A percentile compares a stretch with the other conserved stretches of the same genome.
These are phyloP conservation scores for Tragopan temminckii DNA, from an alignment of 2,797 vertebrate species.

Conservation along the genomic window DNA sequence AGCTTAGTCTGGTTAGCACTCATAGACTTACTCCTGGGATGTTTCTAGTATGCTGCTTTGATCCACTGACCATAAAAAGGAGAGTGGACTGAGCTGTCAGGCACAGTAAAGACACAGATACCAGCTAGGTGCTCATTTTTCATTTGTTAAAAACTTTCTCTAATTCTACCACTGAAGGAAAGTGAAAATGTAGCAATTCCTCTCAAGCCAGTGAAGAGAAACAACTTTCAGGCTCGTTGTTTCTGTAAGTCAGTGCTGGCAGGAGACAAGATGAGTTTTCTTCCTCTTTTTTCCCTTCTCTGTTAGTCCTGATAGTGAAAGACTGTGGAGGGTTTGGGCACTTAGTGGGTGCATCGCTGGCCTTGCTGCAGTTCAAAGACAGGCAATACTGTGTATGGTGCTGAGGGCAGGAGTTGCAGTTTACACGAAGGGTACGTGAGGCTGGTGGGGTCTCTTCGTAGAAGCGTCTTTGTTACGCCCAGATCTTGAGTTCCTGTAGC, in stretches of 20 bases:
- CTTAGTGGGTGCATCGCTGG: fast-evolving
- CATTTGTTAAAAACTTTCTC: not conserved
- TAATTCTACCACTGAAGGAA: not conserved
- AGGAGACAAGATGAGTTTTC: not conserved
- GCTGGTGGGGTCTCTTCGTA: not conserved
- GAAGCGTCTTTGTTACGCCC: not conserved
- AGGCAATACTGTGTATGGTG: fast-evolving
- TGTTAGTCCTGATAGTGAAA: not conserved
- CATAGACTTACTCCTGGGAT: not conserved
- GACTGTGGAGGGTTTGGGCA: not conserved
- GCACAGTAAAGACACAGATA: not conserved
- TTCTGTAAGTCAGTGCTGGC: not conserved
- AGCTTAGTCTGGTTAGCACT: not conserved
- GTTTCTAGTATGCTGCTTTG: not conserved
- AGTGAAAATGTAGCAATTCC: not conserved
- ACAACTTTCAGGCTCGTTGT: not conserved
- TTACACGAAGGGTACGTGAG: not conserved
- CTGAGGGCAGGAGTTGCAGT: not conserved
- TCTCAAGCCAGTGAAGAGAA: not conserved
- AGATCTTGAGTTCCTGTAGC: not conserved
- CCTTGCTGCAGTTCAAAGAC: not conserved
- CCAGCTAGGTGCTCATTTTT: not conserved
- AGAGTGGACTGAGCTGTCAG: not conserved
- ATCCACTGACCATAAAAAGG: not conserved
- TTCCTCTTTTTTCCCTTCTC: not conserved